Evolutionary conservation across 2,797 vertebrate species (phyloP), one percentile per base, ranked within the genome.

Genomic region (Tokudaia muenninki): DNA sequence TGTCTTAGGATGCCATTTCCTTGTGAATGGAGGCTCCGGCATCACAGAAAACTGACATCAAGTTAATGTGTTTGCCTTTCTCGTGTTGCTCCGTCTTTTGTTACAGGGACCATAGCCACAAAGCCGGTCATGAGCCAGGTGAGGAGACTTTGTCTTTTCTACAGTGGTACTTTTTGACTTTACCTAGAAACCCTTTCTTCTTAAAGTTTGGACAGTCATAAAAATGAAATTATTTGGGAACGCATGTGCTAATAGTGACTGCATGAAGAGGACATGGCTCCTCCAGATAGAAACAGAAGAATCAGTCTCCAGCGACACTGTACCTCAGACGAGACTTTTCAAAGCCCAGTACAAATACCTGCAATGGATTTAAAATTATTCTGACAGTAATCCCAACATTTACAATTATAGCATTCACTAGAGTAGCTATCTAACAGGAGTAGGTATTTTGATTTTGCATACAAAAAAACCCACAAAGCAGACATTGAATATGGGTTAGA

Each of bases 401-500:
- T 96, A 74, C 88, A 94, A 47, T 52, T 31, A 61, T 87, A 26
- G 16, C 26, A 84, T 92, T 90, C 34, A 75, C 37, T 77, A 74
- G 22, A 52, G 81, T 34, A 82, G 21, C 47, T 91, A 10, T 80
- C 78, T 87, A n/a, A 83, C 77, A 87, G 52, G 9, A 86, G 79
- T 84, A 86, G 21, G 44, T 90, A 41, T 55, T 91, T 95, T 90
- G 70, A 55, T 94, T 96, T 96, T 96, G 41, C 44, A 79, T 89
- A 50, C 12, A 74, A 83, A 96, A 41, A 41, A 41, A 91, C 29
- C 90, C 37, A 72, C 52, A 41, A 87, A 44, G 21, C 82, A 88
- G 95, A 37, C 47, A 59, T 41, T 95, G 44, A 95, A 92, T 91
- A 79, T 94, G 13, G 94, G 88, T 93, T 95, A 75, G 83, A 91